Conservation (phyloP, 2,888 invertebrate species). For the Ennomos erosarius region DNA sequence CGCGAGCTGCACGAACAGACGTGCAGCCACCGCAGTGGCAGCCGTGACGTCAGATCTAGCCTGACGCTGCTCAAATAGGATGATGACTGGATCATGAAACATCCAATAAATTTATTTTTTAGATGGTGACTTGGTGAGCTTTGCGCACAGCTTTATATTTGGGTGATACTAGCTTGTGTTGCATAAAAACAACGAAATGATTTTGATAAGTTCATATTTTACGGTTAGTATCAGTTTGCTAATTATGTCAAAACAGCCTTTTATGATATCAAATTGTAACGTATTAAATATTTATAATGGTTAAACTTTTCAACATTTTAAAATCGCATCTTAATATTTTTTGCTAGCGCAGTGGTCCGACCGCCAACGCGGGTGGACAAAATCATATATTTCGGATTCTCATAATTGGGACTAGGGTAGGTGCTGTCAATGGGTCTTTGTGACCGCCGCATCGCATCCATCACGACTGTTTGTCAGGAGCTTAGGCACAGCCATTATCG, state of each 20-base stretch:
- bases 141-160: no score
- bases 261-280: no score
- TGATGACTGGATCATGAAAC: no score
- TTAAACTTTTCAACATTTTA: no score
- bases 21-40: conserved; percentile 56
- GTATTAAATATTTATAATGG: no score
- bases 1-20: conserved; percentile 69
- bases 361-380: conserved; percentile 58
- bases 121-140: no score
- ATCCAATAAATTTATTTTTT: no score
- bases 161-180: no score
- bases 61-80: conserved; percentile 57
- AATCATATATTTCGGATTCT: conserved; percentile 42
- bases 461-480: conserved; percentile 70
- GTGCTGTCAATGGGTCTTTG: conserved; percentile 71
- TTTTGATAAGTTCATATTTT: no score
- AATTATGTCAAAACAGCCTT: no score
- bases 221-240: no score
- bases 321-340: conserved; percentile 37
- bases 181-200: no score
- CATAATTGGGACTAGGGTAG: conserved; percentile 67
- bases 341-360: conserved; percentile 49
- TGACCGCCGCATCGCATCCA: conserved; percentile 69
- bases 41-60: conserved; percentile 52
- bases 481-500: conserved; percentile 61